phyloP scores from a whole-genome alignment of 2,797 vertebrate species.

The Sphenopsis melanotis region DNA sequence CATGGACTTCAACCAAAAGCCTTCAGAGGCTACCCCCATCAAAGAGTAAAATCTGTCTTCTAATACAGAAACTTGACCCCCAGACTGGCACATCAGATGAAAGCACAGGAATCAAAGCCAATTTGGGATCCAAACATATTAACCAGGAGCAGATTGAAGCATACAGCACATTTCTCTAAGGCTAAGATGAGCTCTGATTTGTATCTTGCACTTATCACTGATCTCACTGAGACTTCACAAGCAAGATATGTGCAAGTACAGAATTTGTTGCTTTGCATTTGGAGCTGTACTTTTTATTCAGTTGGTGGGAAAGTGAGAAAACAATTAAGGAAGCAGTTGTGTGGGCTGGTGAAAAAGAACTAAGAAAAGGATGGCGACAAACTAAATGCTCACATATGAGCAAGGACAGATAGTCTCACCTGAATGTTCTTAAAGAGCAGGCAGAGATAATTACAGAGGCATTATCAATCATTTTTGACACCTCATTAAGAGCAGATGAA shows the following conservation, averaged over 20 bases:
- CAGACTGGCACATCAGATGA: background rate
- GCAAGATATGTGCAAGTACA: background rate
- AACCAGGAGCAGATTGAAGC: background rate
- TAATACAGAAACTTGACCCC: background rate
- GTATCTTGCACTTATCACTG: background rate
- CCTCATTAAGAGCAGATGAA: conserved; percentile 36
- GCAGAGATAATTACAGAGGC: background rate
- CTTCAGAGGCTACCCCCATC: background rate
- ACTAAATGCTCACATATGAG: background rate
- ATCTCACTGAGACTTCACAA: background rate
- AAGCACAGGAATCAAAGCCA: background rate
- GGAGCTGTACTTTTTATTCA: background rate
- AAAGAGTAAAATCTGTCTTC: background rate
- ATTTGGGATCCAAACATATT: background rate
- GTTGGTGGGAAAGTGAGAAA: background rate
- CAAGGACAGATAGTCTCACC: conserved; percentile 23
- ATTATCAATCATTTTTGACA: conserved; percentile 59
- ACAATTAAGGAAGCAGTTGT: background rate
- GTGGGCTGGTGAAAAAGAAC: background rate
- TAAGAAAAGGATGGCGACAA: background rate
- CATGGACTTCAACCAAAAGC: background rate
- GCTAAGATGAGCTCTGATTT: background rate
- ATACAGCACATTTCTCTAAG: background rate
- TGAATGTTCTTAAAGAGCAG: conserved; percentile 34
- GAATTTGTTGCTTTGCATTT: background rate